Conservation (phyloP, 2,888 invertebrate species). For the Daptonema setosum region DNA sequence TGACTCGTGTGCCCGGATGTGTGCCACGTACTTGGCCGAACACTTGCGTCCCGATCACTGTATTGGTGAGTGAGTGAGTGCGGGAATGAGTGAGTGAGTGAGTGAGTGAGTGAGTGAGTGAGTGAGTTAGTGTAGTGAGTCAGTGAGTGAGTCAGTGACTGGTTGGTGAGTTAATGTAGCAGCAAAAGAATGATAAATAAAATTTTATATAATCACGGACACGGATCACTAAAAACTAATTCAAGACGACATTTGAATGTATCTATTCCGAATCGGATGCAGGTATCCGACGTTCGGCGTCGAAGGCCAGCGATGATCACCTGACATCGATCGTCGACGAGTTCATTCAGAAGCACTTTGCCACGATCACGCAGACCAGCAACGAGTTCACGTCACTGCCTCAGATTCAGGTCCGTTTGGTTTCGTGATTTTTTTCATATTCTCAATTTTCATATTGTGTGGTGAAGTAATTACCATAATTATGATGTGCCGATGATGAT, state of each 20-base stretch:
- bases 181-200: too few relatives aligned
- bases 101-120: too few relatives aligned
- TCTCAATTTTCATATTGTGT: neutral
- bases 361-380: constrained; percentile 15
- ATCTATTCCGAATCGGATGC: too few relatives aligned
- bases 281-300: constrained; percentile 24
- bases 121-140: too few relatives aligned
- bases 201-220: too few relatives aligned
- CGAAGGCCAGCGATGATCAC: constrained; percentile 20
- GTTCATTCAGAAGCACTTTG: constrained; percentile 20
- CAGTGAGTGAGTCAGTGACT: too few relatives aligned
- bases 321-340: constrained; percentile 19
- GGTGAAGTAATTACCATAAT: neutral
- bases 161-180: too few relatives aligned
- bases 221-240: too few relatives aligned
- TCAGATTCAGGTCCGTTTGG: constrained; percentile 17
- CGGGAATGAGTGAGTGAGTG: too few relatives aligned
- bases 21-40: constrained; percentile 45
- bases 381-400: constrained; percentile 23
- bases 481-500: too few relatives aligned
- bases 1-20: constrained; percentile 47
- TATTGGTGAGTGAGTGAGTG: constrained; percentile 31
- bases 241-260: too few relatives aligned
- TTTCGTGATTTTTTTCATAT: neutral
- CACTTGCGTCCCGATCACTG: constrained; percentile 40